Evolutionary conservation across 2,797 vertebrate species (phyloP).

Genomic region (Acropternis orthonyx): DNA sequence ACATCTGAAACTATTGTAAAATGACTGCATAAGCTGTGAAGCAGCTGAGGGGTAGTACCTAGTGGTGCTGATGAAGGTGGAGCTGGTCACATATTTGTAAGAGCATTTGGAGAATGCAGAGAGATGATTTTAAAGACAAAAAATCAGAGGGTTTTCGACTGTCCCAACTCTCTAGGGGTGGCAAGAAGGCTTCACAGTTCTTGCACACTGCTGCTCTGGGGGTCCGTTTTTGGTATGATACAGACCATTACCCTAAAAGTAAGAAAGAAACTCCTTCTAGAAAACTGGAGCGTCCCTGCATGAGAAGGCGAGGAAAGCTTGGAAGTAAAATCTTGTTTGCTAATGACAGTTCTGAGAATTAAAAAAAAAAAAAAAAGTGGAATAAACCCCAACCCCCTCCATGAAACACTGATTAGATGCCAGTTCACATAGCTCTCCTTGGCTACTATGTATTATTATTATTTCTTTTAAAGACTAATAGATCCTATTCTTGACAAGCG

Average conservation of each 20-base stretch:
- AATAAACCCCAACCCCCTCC: not conserved
- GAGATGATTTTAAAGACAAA: not conserved
- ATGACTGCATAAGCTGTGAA: not conserved
- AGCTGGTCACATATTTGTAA: not conserved
- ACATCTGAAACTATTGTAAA: not conserved
- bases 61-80: not conserved
- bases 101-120: not conserved
- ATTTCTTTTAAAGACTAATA: constrained; percentile 76
- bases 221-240: not conserved
- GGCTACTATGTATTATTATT: constrained; percentile 76
- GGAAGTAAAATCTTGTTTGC: constrained; percentile 57
- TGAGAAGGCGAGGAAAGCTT: constrained; percentile 10
- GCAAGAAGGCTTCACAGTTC: not conserved
- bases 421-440: constrained; percentile 76
- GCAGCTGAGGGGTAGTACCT: not conserved
- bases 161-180: not conserved
- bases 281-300: not conserved
- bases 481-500: constrained; percentile 73
- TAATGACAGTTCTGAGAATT: constrained; percentile 70
- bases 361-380: not conserved
- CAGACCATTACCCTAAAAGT: not conserved
- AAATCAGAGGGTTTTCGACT: not conserved
- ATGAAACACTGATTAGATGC: constrained; percentile 72
- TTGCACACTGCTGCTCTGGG: not conserved
- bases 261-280: not conserved